Percentiles rank a stretch among this genome's conserved stretches.
phyloP scores from a whole-genome alignment of 2,797 vertebrate species.

The Graptemys geographica region DNA sequence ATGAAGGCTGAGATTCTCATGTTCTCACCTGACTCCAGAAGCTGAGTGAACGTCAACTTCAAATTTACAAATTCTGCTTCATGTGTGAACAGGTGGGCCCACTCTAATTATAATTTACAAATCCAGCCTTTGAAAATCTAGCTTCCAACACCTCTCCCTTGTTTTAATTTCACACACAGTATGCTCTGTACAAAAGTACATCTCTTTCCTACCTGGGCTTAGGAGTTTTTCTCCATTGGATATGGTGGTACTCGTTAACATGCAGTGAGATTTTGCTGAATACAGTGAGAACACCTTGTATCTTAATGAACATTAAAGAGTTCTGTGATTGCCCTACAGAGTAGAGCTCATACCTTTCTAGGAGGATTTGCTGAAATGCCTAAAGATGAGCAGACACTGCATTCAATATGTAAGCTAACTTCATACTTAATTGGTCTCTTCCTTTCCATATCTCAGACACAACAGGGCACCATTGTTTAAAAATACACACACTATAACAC shows the following conservation, averaged over 20 bases:
- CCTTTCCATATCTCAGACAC: slow-evolving; percentile 24
- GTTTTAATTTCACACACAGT: not conserved
- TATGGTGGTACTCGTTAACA: slow-evolving; percentile 54
- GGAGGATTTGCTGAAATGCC: slow-evolving; percentile 55
- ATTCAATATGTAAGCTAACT: slow-evolving; percentile 62
- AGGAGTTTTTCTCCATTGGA: slow-evolving; percentile 26
- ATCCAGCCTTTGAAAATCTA: not conserved
- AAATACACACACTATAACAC: slow-evolving; percentile 38
- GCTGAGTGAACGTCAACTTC: not conserved
- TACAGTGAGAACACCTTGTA: slow-evolving; percentile 45
- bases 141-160: not conserved
- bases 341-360: slow-evolving; percentile 66
- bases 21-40: not conserved
- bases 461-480: slow-evolving; percentile 2
- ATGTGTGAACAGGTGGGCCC: not conserved
- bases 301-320: slow-evolving; percentile 68
- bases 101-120: not conserved
- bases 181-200: not conserved
- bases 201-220: not conserved
- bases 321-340: slow-evolving; percentile 59
- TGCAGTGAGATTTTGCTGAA: slow-evolving; percentile 59
- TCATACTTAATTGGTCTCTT: slow-evolving; percentile 63
- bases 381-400: slow-evolving; percentile 57
- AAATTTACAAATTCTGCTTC: not conserved
- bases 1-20: not conserved